phyloP scores from a whole-genome alignment of 2,113 vertebrate species.

The Mystacornis crossleyi region DNA sequence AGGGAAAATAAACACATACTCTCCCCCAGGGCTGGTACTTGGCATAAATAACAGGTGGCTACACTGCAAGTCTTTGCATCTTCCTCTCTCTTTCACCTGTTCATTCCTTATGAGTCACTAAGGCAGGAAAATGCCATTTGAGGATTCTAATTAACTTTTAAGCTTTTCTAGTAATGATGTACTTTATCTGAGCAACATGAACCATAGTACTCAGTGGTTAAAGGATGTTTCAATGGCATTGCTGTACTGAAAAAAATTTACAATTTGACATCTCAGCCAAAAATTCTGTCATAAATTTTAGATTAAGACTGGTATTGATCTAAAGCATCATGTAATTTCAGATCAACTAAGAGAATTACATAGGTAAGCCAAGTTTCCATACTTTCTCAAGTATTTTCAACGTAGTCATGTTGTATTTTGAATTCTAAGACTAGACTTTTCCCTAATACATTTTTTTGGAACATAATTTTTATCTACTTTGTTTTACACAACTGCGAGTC shows the following conservation, averaged over 20 bases:
- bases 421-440: not conserved
- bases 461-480: not conserved
- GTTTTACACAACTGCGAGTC: not conserved
- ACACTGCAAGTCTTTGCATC: not conserved
- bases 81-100: not conserved
- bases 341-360: not conserved
- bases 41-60: not conserved
- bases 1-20: not conserved
- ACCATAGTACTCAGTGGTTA: not conserved
- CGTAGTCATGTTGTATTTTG: not conserved
- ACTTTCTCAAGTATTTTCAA: not conserved
- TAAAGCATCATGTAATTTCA: not conserved
- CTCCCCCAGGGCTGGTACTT: not conserved
- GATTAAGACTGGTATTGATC: not conserved
- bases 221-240: not conserved
- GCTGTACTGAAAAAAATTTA: not conserved
- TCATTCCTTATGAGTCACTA: not conserved
- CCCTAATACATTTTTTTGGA: not conserved
- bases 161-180: not conserved
- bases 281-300: not conserved
- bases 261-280: not conserved
- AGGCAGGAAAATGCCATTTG: not conserved
- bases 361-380: not conserved
- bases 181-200: not conserved
- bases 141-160: not conserved